Percentiles rank a stretch among this genome's conserved stretches.
Evolutionary conservation across 2,797 vertebrate species (phyloP).

Genomic region (Chrosomus eos): DNA sequence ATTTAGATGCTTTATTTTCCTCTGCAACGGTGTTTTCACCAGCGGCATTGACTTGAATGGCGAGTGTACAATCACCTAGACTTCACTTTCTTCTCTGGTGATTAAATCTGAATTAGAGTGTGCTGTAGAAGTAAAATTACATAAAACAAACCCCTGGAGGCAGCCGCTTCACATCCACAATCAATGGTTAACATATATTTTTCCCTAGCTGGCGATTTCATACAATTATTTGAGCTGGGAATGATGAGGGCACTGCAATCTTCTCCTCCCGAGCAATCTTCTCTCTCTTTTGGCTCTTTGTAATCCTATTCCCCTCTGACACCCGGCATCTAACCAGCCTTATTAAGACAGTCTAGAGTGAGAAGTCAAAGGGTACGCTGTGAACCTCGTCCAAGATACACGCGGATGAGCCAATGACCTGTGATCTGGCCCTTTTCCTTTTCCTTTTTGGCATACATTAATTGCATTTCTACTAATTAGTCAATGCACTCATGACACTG

Average conservation of each 20-base stretch:
- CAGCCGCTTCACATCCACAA: constrained; percentile 61
- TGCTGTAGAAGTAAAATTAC: constrained; percentile 61
- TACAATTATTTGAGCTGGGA: constrained; percentile 61
- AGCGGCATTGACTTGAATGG: constrained; percentile 50
- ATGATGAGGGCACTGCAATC: constrained; percentile 49
- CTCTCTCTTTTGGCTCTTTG: constrained; percentile 47
- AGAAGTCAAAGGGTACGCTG: constrained; percentile 22
- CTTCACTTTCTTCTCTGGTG: constrained; percentile 52
- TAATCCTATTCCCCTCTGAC: constrained; percentile 55
- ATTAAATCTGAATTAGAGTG: constrained; percentile 66
- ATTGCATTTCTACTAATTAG: constrained; percentile 12
- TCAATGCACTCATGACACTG: neutral
- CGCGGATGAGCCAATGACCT: neutral
- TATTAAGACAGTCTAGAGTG: constrained; percentile 58
- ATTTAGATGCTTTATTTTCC: constrained; percentile 16
- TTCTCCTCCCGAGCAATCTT: constrained; percentile 60
- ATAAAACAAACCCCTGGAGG: constrained; percentile 61
- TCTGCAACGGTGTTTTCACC: constrained; percentile 27
- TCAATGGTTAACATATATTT: constrained; percentile 56
- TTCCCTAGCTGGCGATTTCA: constrained; percentile 68
- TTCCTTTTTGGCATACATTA: neutral
- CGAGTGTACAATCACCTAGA: constrained; percentile 51
- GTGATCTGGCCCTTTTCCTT: neutral
- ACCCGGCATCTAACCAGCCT: constrained; percentile 53
- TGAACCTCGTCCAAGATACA: neutral